phyloP scores from a whole-genome alignment of 2,888 invertebrate genomes.

The Drosophila bunnanda region DNA sequence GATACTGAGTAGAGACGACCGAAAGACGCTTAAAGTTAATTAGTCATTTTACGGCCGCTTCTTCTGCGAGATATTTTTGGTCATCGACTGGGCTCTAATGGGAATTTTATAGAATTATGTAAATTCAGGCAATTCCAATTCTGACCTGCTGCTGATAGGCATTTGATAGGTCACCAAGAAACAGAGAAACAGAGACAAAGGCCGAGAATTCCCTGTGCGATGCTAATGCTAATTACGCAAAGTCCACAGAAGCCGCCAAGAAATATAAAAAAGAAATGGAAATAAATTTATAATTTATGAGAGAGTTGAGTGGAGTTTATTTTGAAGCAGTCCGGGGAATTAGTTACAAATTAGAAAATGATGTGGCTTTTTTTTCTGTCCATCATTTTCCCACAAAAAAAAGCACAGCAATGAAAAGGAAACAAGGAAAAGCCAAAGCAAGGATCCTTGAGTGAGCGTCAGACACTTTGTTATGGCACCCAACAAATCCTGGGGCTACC shows the following conservation, averaged over 20 bases:
- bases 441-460: conserved; percentile 43
- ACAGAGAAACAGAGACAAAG: conserved; percentile 16
- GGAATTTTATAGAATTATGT: conserved; percentile 74
- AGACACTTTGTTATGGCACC: conserved; percentile 50
- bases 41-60: conserved; percentile 63
- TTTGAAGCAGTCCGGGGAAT: conserved; percentile 44
- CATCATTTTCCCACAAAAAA: conserved; percentile 24
- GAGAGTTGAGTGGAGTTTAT: conserved; percentile 41
- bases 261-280: conserved; percentile 17
- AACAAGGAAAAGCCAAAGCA: background rate
- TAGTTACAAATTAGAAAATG: conserved; percentile 75
- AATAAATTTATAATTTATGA: conserved; percentile 46
- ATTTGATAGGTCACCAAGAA: conserved; percentile 64
- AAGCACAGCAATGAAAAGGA: too few species aligned
- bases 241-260: conserved; percentile 30
- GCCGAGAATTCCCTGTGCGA: conserved; percentile 24
- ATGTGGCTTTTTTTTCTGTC: conserved; percentile 38
- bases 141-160: conserved; percentile 61
- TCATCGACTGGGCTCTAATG: conserved; percentile 61
- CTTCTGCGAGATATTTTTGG: conserved; percentile 32
- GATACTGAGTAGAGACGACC: conserved; percentile 7
- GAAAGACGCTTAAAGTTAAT: conserved; percentile 72
- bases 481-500: conserved; percentile 44
- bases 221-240: conserved; percentile 69
- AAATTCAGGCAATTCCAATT: conserved; percentile 56